Base-by-base conservation (phyloP, 2,113 vertebrate species). In the Rallus limicola region DNA sequence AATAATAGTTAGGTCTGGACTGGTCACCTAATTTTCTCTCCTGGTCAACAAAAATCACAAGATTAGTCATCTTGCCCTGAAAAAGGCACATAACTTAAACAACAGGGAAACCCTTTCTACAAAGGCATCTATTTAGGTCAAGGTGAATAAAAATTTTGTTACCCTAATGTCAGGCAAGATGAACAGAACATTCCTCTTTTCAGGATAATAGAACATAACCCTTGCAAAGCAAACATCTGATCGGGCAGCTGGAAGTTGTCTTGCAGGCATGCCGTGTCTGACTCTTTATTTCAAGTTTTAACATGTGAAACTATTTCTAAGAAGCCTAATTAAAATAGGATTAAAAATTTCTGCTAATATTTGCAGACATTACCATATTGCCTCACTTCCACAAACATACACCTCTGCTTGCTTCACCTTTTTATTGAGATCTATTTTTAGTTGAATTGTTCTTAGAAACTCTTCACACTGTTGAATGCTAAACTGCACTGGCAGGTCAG, bases 191-290 rank as follows among this genome's bases (percentile, higher is more conserved):
- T 4, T 69, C 4, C 4, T 85, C 50, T 78, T 74, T 72, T 75
- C 44, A 64, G 56, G 13, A 48, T 14, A 71, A 29, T 48, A 58
- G 50, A 80, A 58, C 25, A 33, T 24, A 93, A 23, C 7, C 6
- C 4, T 82, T 62, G 40, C 21, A 92, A 88, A 93, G 16, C 23
- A 90, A 80, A 13, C 13, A 24, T 62, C 40, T 74, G 28, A 65
- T 48, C 8, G 4, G 28, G 28, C n/a, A 86, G 17, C 50, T 59
- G 31, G 8, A 85, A 82, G 29, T 6, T 56, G 42, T 44, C 3
- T 0, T 9, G 11, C 42, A 93, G 40, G 31, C 88, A 56, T 52
- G 52, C 18, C 1, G 2, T 6, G 1, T 50, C 29, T 0, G 0
- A 81, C 16, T 76, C 46, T 17, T 69, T 58, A 55, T 62, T 93